Base-by-base conservation (phyloP, 92 coral and sea anemone species). In the Epizoanthus illoricatus region DNA sequence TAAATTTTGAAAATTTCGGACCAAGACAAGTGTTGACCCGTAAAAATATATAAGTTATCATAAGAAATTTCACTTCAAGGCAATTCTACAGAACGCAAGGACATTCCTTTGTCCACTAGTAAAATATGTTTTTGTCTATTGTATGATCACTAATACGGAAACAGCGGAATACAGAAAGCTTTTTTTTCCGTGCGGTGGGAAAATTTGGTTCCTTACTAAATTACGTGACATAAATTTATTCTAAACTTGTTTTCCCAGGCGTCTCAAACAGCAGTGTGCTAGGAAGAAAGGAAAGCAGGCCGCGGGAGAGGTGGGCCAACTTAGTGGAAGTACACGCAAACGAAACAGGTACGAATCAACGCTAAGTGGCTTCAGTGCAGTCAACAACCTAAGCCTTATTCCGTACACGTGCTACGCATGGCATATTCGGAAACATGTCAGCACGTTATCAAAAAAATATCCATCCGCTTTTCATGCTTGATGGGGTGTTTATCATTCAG, bases 181-280 rank as follows among this genome's bases (percentile, higher is more conserved):
- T 52, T 52, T 45, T 49, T 45, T 52, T 52, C 56, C 56, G 56
- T 52, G 56, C 56, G 56, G 71, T 63, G 82, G 70, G 82, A 78
- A 78, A 78, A 78, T 78, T 63, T 47, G 5, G 24, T 10, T 15
- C 49, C 20, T n/a, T 5, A 21, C 49, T 42, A 20, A 78, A 12
- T 78, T 78, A 78, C 82, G 82, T 78, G 82, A 63, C 82, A 41
- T 20, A 78, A 78, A 78, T 78, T 62, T 78, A 78, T 78, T 62
- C 56, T 72, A 78, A 5, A 12, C 16, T 41, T 64, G 59, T 78
- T 78, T 78, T 78, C 82, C 82, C 82, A 78, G 82, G 82, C 71
- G 64, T 3, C 71, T 78, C 20, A 78, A 78, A 45, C 82, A 78
- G 82, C 82, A 78, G 82, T 78, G 18, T 43, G 28, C 71, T 78